A percentile compares a stretch with the other conserved stretches of the same genome.
Evolutionary conservation across 2,797 vertebrate genomes (phyloP).

Genomic region (Paramormyrops hopkinsi): DNA sequence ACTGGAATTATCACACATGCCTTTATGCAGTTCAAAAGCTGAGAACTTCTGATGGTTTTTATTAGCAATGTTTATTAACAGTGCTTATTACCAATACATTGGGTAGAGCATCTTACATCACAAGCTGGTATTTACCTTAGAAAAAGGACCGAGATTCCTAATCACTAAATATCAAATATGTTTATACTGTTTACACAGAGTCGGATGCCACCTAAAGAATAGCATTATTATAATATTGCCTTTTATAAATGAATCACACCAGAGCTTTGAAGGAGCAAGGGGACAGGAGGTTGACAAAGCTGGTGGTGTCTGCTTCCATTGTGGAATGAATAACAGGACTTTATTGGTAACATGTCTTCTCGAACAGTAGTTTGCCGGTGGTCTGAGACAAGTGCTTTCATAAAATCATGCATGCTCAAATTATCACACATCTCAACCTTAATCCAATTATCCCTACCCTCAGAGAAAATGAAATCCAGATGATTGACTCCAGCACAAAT

Average conservation of each 20-base stretch:
- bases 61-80: not conserved
- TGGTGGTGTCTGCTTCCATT: not conserved
- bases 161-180: not conserved
- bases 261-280: not conserved
- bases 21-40: not conserved
- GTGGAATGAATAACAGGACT: not conserved
- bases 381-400: constrained; percentile 11
- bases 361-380: not conserved
- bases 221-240: not conserved
- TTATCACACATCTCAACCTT: constrained; percentile 21
- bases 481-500: constrained; percentile 15
- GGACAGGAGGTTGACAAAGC: not conserved
- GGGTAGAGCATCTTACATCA: not conserved
- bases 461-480: constrained; percentile 22
- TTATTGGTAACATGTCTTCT: not conserved
- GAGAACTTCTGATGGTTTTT: not conserved
- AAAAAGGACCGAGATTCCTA: not conserved
- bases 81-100: not conserved
- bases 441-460: constrained; percentile 25
- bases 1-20: not conserved
- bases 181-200: not conserved
- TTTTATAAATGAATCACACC: not conserved
- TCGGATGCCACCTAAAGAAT: not conserved
- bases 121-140: not conserved
- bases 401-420: constrained; percentile 17